Base-by-base conservation (phyloP, 2,888 invertebrate genomes). In the Luperina nickerlii region DNA sequence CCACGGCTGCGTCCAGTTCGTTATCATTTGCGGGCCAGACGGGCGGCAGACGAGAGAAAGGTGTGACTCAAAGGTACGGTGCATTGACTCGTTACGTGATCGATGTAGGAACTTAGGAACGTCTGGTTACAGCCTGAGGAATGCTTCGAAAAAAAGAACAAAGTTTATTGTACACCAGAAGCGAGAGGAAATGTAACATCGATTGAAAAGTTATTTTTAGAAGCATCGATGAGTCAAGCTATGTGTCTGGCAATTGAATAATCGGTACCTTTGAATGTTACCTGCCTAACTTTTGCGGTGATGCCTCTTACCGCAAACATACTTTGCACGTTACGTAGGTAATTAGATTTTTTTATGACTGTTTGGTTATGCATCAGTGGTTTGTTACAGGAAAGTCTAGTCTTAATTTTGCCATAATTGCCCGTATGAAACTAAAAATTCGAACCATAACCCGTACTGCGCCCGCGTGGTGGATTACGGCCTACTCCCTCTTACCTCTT, bases 31-130 rank as follows among this genome's bases (percentile, higher is more conserved):
- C 13, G 66, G 72, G 74, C 85, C 86, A 85, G 85, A 85, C 85
- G 68, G 57, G 51, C 74, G 76, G 73, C 67, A 85, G 85, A 85
- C 85, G 92, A 92, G 95, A 94, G 96, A 96, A 96, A 96, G 96
- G 94, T 93, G 84, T 92, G 93, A 93, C 89, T 93, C 93, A 91
- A 87, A 87, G 86, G 87, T 88, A 76, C 81, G 87, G 87, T 78
- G 84, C 88, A 83, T 85, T 93, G 94, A 93, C 93, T 94, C 90
- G 91, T 91, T 91, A 90, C 92, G 89, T 91, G 87, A 84, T 87
- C 79, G 74, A 79, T 81, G 82, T 83, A 79, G 78, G 79, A 82
- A 82, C 82, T 60, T 65, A 76, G 83, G 81, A 84, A 75, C 83
- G 78, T 75, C 75, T 79, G 60, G 74, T 66, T 42, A 74, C n/a